A percentile compares a stretch with the other conserved stretches of the same genome.
Evolutionary conservation across 2,113 vertebrate species (phyloP).

Genomic region (Takifugu bimaculatus): DNA sequence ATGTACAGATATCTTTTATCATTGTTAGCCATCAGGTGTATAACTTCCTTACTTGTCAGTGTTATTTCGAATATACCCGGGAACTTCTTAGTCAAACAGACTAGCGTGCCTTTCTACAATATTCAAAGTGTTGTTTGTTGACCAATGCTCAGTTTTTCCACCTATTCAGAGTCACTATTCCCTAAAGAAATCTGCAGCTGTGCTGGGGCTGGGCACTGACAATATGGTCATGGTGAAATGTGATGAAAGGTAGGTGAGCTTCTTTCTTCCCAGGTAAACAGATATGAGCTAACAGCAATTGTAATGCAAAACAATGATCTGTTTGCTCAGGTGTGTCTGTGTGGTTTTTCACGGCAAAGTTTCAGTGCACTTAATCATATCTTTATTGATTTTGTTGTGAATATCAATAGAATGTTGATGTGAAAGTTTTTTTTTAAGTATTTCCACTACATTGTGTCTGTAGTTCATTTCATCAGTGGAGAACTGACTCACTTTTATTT

Average conservation of each 20-base stretch:
- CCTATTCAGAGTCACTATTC: constrained; percentile 74
- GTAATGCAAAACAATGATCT: constrained; percentile 2
- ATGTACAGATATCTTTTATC: too few species aligned
- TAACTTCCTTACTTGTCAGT: too few species aligned
- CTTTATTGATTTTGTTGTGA: too few species aligned
- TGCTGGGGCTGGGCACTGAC: constrained; percentile 68
- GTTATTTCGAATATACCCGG: too few species aligned
- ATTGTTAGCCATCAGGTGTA: too few species aligned
- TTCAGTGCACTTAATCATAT: not conserved
- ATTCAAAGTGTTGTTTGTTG: not conserved
- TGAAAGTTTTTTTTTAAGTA: too few species aligned
- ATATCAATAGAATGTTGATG: too few species aligned
- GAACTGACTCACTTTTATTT: too few species aligned
- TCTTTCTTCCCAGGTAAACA: not conserved
- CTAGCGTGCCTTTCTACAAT: too few species aligned
- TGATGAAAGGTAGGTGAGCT: constrained; percentile 71
- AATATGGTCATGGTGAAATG: constrained; percentile 71
- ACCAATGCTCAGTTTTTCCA: constrained; percentile 17
- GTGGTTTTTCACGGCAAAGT: not conserved
- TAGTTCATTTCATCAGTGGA: too few species aligned
- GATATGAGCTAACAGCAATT: not conserved
- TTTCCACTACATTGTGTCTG: too few species aligned
- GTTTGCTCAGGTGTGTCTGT: constrained; percentile 38
- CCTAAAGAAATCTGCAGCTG: constrained; percentile 62
- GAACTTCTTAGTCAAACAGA: too few species aligned